phyloP scores from a whole-genome alignment of 2,113 vertebrate genomes.

The Siphamia tubifer region DNA sequence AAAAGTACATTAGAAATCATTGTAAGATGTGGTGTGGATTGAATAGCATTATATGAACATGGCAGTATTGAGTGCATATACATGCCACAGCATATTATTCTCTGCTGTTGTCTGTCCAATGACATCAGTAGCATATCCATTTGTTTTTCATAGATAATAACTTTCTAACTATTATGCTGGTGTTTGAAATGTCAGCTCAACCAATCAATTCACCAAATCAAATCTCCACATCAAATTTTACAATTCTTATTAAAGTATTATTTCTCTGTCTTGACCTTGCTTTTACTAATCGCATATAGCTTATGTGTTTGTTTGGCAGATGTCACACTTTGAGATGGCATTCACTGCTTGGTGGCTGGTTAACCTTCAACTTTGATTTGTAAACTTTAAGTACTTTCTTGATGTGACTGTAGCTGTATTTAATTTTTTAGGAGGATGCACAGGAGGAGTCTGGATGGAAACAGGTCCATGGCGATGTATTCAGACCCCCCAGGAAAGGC shows the following conservation, averaged over 20 bases:
- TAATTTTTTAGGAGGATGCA: slow-evolving; percentile 87
- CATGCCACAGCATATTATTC: too few species aligned
- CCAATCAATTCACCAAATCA: not conserved
- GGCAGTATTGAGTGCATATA: too few species aligned
- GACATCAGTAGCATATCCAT: too few species aligned
- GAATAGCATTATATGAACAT: too few species aligned
- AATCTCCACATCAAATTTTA: slow-evolving; percentile 54
- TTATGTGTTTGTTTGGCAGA: slow-evolving; percentile 9
- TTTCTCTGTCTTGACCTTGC: not conserved
- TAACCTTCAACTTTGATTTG: not conserved
- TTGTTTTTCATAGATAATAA: too few species aligned
- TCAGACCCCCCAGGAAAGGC: slow-evolving; percentile 93
- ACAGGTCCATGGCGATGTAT: slow-evolving; percentile 97
- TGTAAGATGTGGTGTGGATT: slow-evolving; percentile 67
- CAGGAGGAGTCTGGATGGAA: slow-evolving; percentile 99
- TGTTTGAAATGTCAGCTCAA: not conserved
- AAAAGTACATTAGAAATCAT: not conserved
- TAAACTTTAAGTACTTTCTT: not conserved
- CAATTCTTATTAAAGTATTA: not conserved
- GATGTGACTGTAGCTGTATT: not conserved
- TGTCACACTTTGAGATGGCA: not conserved
- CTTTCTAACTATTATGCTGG: too few species aligned
- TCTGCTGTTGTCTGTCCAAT: too few species aligned
- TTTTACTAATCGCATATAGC: too few species aligned
- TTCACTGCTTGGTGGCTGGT: slow-evolving; percentile 54